phyloP scores from a whole-genome alignment of 1,140 invertebrate species.

The Listronotus bonariensis region DNA sequence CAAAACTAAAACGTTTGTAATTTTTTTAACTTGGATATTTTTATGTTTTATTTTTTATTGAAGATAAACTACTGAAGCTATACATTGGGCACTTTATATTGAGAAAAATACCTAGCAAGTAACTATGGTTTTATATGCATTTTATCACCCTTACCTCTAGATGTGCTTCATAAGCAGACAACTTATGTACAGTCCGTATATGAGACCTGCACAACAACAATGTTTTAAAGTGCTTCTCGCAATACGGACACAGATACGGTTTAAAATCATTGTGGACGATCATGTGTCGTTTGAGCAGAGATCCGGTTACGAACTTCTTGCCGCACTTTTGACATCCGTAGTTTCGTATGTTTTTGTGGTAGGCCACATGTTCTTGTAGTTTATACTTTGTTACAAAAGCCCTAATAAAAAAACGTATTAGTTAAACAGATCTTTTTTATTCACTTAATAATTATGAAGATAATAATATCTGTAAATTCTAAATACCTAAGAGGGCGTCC shows the following conservation, averaged over 20 bases:
- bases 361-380: constrained; percentile 59
- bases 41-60: neutral
- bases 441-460: too few relatives aligned
- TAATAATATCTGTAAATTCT: too few relatives aligned
- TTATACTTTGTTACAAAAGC: constrained; percentile 38
- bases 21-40: too few relatives aligned
- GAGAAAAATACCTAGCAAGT: too few relatives aligned
- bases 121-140: too few relatives aligned
- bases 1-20: too few relatives aligned
- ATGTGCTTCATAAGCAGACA: constrained; percentile 34
- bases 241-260: constrained; percentile 64
- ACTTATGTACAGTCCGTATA: constrained; percentile 68
- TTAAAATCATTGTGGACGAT: constrained; percentile 54
- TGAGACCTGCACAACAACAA: constrained; percentile 70
- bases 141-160: too few relatives aligned
- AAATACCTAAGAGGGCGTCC: too few relatives aligned
- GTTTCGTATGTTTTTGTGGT: constrained; percentile 60
- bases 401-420: too few relatives aligned
- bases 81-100: too few relatives aligned
- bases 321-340: constrained; percentile 63
- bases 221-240: constrained; percentile 73
- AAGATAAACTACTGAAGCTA: too few relatives aligned
- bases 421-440: too few relatives aligned
- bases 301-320: constrained; percentile 60
- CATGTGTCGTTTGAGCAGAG: constrained; percentile 58